Evolutionary conservation across 2,888 invertebrate genomes (phyloP).

Genomic region (Troides helena): DNA sequence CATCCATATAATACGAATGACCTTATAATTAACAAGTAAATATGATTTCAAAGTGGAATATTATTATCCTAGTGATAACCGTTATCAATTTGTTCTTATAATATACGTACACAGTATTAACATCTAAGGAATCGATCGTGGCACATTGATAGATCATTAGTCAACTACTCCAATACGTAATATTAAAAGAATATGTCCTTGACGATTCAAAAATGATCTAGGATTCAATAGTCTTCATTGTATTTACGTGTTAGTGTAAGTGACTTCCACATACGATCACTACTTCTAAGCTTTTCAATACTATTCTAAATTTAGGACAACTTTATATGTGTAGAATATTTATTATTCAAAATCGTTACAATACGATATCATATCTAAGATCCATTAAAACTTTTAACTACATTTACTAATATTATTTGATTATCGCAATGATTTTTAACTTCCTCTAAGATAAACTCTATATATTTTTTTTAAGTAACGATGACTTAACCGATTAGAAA

Average conservation of each 20-base stretch:
- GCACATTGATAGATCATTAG: conserved; percentile 10
- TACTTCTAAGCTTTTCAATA: background rate
- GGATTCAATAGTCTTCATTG: background rate
- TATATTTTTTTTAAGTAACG: background rate
- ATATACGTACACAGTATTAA: conserved; percentile 1
- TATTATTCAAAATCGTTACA: conserved; percentile 10
- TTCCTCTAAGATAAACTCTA: background rate
- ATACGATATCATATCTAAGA: conserved; percentile 14
- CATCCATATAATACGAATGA: conserved; percentile 22
- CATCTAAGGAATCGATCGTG: conserved; percentile 9
- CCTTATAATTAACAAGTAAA: conserved; percentile 8
- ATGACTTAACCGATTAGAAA: background rate
- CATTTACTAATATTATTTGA: conserved; percentile 6
- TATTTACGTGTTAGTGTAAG: background rate
- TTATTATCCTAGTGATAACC: conserved; percentile 20
- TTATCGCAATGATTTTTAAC: background rate
- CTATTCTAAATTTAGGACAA: conserved; percentile 5
- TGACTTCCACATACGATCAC: background rate
- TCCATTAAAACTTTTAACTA: conserved; percentile 15
- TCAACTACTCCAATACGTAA: background rate
- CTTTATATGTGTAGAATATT: conserved; percentile 3
- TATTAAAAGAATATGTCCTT: background rate
- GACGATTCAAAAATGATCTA: background rate
- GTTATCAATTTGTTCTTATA: conserved; percentile 1
- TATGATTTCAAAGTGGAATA: conserved; percentile 5